Evolutionary conservation across 2,797 vertebrate genomes (phyloP).

Genomic region (Erpetoichthys calabaricus): DNA sequence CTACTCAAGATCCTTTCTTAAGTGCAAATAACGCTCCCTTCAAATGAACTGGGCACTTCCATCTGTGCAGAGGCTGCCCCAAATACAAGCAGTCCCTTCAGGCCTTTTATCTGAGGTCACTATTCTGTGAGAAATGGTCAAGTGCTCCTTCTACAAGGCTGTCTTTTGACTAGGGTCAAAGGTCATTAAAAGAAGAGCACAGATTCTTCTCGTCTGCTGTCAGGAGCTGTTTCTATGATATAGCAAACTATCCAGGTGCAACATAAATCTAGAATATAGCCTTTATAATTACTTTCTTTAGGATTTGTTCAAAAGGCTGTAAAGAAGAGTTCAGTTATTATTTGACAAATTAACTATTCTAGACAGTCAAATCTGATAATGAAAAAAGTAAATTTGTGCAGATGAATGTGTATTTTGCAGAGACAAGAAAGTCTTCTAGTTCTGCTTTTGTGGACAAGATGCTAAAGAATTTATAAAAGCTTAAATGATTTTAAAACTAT

Average conservation of each 20-base stretch:
- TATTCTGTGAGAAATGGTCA: conserved; percentile 1
- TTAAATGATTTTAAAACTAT: no score
- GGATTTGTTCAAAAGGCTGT: neutral
- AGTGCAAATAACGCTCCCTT: neutral
- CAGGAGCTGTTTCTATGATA: neutral
- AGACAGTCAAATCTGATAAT: no score
- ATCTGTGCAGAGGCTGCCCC: neutral
- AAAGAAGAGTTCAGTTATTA: no score
- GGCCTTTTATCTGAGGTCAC: conserved; percentile 1
- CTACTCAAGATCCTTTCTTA: neutral
- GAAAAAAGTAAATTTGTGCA: no score
- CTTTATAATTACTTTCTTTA: neutral
- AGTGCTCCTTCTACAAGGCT: neutral
- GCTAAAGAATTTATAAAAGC: no score
- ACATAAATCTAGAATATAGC: neutral
- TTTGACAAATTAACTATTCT: no score
- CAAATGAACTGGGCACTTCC: neutral
- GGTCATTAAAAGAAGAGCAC: neutral
- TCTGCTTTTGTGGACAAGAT: no score
- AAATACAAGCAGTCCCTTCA: neutral
- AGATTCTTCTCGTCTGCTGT: neutral
- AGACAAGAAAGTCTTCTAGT: no score
- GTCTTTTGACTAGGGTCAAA: neutral
- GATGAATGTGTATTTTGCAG: no score
- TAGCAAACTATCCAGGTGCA: neutral